Evolutionary conservation across 1,140 invertebrate species (phyloP), one percentile per base, ranked within the genome.

Genomic region (Dolichoris vasculosae): DNA sequence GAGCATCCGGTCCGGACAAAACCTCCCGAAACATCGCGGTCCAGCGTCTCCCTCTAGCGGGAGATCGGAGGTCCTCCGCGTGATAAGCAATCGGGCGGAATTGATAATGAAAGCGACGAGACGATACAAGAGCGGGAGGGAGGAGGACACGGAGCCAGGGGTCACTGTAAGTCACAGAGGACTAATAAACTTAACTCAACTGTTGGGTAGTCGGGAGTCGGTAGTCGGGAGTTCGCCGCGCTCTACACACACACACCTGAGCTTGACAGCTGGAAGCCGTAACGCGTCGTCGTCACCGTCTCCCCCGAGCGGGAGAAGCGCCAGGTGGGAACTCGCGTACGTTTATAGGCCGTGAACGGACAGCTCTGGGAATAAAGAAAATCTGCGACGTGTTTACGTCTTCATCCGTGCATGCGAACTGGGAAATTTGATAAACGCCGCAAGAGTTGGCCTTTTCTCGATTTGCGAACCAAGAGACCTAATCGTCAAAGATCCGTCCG

Each of bases 251-350:
- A 64, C 83, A 43, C 86, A 86, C 86, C 86, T 87, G 88, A 87
- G 83, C 84, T 77, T 88, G 88, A 87, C 88, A 88, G 88, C 87
- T 87, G 88, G 76, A 48, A 35, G 75, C 86, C n/a, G 40, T 63
- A 55, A 55, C 51, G 15, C 51, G 69, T 15, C 35, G 23, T 20
- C 69, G 51, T 17, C 7, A 2, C 20, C 51, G 17, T 55, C 51
- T 2, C 17, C 15, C 9, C 17, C 9, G 11, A 2, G 51, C 2
- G 8, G 7, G 51, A 9, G 51, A 55, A 38, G 38, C 35, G 23
- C 69, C 69, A 71, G 69, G 35, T 71, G 69, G 13, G 38, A 9
- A 6, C 69, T 30, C 35, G 17, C 35, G 2, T 32, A 17, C 69
- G 69, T 71, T 71, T 20, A 71, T 13, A 20, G 17, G 51, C 51